phyloP scores from a whole-genome alignment of 2,888 invertebrate species.

The Pterostichus madidus region DNA sequence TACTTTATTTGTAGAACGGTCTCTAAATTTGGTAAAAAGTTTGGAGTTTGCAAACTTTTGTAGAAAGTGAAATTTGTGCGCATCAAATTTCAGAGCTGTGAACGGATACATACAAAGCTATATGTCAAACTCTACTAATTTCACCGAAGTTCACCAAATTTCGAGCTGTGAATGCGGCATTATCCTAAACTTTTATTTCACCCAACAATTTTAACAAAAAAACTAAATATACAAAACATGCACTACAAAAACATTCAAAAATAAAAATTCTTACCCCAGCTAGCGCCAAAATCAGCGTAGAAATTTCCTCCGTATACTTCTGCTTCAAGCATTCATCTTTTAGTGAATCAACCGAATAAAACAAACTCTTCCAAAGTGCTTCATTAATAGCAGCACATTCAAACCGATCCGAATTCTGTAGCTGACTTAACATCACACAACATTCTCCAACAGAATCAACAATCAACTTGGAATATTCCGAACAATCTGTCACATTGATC shows the following conservation, averaged over 20 bases:
- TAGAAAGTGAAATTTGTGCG: no score
- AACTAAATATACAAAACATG: not conserved
- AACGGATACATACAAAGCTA: no score
- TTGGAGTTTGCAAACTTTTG: no score
- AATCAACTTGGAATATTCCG: not conserved
- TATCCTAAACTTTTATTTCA: no score
- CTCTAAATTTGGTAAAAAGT: no score
- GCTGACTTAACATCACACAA: constrained; percentile 30
- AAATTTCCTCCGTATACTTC: constrained; percentile 14
- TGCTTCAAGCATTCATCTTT: not conserved
- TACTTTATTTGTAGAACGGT: no score
- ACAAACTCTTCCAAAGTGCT: constrained; percentile 50
- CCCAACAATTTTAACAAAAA: no score
- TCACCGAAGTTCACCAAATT: no score
- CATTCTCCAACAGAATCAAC: constrained; percentile 54
- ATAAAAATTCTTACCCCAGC: constrained; percentile 25
- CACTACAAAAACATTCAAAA: not conserved
- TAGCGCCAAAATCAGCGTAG: constrained; percentile 1
- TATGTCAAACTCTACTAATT: no score
- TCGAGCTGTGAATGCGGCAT: no score
- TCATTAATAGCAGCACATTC: constrained; percentile 7
- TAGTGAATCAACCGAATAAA: constrained; percentile 11
- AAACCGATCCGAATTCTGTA: not conserved
- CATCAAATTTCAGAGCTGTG: no score
- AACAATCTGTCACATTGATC: not conserved